Conservation (phyloP, 2,888 invertebrate genomes). For the Eucera pruinosa region DNA sequence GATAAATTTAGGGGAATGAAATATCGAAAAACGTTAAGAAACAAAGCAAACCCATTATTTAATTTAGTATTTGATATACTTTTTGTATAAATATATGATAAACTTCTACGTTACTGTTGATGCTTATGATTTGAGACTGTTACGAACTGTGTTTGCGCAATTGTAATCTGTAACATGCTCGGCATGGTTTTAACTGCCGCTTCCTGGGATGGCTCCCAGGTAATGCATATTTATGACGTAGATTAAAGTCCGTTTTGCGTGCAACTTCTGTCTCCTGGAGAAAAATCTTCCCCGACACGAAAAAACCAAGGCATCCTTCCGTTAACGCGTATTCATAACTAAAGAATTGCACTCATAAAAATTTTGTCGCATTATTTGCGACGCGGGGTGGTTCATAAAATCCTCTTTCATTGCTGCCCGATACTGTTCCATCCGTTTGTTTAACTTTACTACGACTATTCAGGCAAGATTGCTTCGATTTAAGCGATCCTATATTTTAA, state of each 20-base stretch:
- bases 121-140: background rate
- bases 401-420: background rate
- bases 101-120: background rate
- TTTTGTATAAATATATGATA: no score
- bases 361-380: slow-evolving; percentile 20
- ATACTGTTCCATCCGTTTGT: background rate
- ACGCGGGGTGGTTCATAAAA: background rate
- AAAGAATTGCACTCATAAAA: slow-evolving; percentile 20
- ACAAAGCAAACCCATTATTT: no score
- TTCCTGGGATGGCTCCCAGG: slow-evolving; percentile 20
- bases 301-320: slow-evolving; percentile 15
- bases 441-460: background rate
- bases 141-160: slow-evolving; percentile 17
- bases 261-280: slow-evolving; percentile 33
- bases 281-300: slow-evolving; percentile 35
- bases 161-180: slow-evolving; percentile 39
- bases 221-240: slow-evolving; percentile 52
- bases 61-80: no score
- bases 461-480: background rate
- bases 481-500: background rate
- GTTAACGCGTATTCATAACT: slow-evolving; percentile 35
- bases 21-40: no score
- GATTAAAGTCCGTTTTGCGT: slow-evolving; percentile 50
- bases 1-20: no score
- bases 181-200: slow-evolving; percentile 30